Percentiles rank a stretch among this genome's conserved stretches.
These are phyloP conservation scores for Pantherophis guttatus DNA, from an alignment of 2,113 vertebrate genomes.

Conservation along the genomic window DNA sequence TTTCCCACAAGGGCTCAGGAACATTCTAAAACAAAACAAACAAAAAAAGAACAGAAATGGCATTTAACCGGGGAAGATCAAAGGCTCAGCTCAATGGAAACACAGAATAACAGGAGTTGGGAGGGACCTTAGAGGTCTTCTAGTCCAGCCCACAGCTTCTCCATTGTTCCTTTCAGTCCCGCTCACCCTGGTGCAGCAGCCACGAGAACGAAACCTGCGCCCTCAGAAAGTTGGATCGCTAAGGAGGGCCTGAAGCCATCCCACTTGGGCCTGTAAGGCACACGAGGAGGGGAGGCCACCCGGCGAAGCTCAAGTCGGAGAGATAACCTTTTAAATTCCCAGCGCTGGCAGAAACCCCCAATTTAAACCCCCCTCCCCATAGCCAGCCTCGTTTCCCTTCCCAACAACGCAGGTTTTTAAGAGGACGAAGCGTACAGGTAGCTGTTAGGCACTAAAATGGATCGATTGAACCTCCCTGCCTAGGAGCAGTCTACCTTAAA, in stretches of 20 bases:
- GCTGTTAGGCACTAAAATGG: not conserved
- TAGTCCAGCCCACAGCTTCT: not conserved
- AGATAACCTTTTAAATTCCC: not conserved
- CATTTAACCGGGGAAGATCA: not conserved
- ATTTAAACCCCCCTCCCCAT: rapidly evolving
- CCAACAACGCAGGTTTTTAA: not conserved
- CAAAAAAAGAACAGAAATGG: not conserved
- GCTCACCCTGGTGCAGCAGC: not conserved
- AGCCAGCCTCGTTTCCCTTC: not conserved
- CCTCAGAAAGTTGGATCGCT: not conserved
- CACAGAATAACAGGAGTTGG: not conserved
- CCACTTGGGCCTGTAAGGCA: not conserved
- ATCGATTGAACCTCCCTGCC: too few relatives aligned
- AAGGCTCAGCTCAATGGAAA: not conserved
- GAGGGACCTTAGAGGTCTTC: not conserved
- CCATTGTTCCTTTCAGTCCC: not conserved
- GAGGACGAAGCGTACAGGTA: too few relatives aligned
- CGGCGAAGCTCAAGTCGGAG: too few relatives aligned
- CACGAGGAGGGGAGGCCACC: not conserved
- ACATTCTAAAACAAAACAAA: too few relatives aligned
- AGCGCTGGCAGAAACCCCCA: too few relatives aligned
- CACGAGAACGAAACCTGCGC: not conserved
- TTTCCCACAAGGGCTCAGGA: not conserved
- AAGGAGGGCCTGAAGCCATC: not conserved
- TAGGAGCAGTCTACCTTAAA: not conserved